Conservation (phyloP, 2,888 invertebrate genomes). For the Drosophila suboccidentalis region DNA sequence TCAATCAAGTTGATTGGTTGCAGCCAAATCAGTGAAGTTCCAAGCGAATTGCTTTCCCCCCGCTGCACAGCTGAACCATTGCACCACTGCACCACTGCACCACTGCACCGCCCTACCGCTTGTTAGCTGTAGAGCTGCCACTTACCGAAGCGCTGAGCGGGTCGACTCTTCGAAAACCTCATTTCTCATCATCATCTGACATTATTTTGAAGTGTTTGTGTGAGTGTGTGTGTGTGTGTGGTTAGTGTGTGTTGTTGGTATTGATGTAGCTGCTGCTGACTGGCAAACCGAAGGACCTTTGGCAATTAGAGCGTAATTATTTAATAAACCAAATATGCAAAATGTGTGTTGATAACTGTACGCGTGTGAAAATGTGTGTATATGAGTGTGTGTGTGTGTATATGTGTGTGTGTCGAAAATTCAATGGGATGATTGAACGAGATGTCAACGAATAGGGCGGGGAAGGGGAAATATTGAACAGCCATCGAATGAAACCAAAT, state of each 20-base stretch:
- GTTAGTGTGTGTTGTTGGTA: slow-evolving; percentile 27
- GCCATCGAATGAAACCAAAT: slow-evolving; percentile 58
- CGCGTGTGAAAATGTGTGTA: slow-evolving; percentile 1
- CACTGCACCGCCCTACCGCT: not conserved
- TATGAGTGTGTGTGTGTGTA: slow-evolving; percentile 15
- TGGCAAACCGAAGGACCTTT: slow-evolving; percentile 69
- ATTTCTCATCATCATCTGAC: slow-evolving; percentile 56
- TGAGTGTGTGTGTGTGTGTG: slow-evolving; percentile 10
- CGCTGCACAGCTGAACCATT: not conserved
- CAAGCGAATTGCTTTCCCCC: slow-evolving; percentile 2
- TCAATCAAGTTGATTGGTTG: slow-evolving; percentile 73
- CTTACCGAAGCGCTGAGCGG: slow-evolving; percentile 36
- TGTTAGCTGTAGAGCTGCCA: slow-evolving; percentile 15
- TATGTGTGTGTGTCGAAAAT: slow-evolving; percentile 40
- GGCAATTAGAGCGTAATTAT: slow-evolving; percentile 82
- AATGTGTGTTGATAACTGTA: slow-evolving; percentile 19
- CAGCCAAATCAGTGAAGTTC: slow-evolving; percentile 38
- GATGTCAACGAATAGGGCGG: slow-evolving; percentile 29
- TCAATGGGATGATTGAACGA: slow-evolving; percentile 57
- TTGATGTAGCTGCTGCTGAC: slow-evolving; percentile 39
- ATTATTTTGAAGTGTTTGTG: slow-evolving; percentile 43
- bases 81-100: not conserved
- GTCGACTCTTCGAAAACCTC: slow-evolving; percentile 30
- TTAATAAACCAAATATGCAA: slow-evolving; percentile 72
- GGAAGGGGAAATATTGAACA: slow-evolving; percentile 51